Base-by-base conservation (phyloP, 2,113 vertebrate genomes). In the Sapajus apella region DNA sequence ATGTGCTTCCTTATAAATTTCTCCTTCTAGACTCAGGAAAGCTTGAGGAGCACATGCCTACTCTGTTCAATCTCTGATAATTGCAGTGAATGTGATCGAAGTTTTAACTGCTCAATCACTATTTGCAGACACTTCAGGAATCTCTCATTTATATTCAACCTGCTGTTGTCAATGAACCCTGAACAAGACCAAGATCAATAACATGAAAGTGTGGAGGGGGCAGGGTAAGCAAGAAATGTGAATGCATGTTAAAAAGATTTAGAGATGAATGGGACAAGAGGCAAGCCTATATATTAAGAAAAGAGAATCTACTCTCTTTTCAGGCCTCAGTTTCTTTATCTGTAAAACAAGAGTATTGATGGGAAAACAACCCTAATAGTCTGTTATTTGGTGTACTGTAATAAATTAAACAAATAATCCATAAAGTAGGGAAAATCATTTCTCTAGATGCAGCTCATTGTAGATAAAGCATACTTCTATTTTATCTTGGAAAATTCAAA, bases 401-500 rank as follows among this genome's bases (percentile, higher is more conserved):
- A 43, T 72, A 88, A 68, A 40, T 87, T 87, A 86, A 77, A 27
- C 5, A 95, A 87, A 85, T 70, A 92, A 72, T 45, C 56, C 10
- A 68, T 77, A 88, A 81, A 52, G 18, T 10, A 56, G 47, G 92
- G 20, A 70, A 83, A 95, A 94, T 79, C 6, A 37, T 79, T 86
- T 96, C 37, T 95, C 52, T 66, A 72, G 80, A 30, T 55, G 43
- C 18, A 86, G 21, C 27, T 94, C 32, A 90, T 90, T 86, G 32
- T 72, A 95, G 25, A 79, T 87, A 70, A 88, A 95, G 79, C 37
- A 89, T 12, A 11, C 20, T 37, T 40, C 4, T 25, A 52, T 75
- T 89, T 96, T 87, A 66, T 84, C 76, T 95, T 61, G 47, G 20
- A 76, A 18, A 97, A 88, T 73, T 91, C 40, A 97, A 90, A 77